Evolutionary conservation across 2,113 vertebrate genomes (phyloP), one percentile per base, ranked within the genome.

Genomic region (Boleophthalmus pectinirostris): DNA sequence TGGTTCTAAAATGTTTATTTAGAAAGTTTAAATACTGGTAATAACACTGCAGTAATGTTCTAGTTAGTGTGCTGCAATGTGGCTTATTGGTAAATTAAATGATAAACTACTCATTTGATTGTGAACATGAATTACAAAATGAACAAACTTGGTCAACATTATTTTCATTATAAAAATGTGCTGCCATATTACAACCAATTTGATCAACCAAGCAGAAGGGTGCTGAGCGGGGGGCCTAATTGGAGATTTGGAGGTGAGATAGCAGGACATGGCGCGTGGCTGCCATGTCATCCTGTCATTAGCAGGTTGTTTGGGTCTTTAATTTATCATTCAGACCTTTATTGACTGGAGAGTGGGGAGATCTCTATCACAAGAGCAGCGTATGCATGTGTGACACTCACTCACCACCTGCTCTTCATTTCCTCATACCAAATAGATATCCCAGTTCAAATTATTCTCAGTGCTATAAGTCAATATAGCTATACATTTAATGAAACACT

Each of bases 321-420:
- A 91, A 91, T 92, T 90, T 70, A 92, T 92, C 87, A 90, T 90
- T 89, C 76, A 84, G 77, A 85, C 88, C 86, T 88, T 91, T 91
- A 91, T 91, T 91, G 90, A 91, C 87, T 89, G 77, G 78, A 82
- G 86, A 86, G 90, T 77, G 80, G 78, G 20, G 79, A 87, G 90
- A 92, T 92, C 81, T 54, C 83, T 90, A 91, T 93, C 92, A 74
- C 74, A 33, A 72, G 76, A 74, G 45, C 74, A 74, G 75, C 21
- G 54, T 20, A 75, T 60, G 70, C 56, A 72, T 53, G 75, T 68
- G 67, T 60, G 70, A 81, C 79, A 79, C 81, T 75, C 83, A 84
- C 77, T 80, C 82, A 82, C 80, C 80, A 89, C 85, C 84, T 88
- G 83, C 87, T 89, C 84, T 89, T 90, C 82, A 89, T 91, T 91